These are phyloP conservation scores for Megaceryle maxima DNA, from an alignment of 2,113 vertebrate genomes.

Conservation along the genomic window DNA sequence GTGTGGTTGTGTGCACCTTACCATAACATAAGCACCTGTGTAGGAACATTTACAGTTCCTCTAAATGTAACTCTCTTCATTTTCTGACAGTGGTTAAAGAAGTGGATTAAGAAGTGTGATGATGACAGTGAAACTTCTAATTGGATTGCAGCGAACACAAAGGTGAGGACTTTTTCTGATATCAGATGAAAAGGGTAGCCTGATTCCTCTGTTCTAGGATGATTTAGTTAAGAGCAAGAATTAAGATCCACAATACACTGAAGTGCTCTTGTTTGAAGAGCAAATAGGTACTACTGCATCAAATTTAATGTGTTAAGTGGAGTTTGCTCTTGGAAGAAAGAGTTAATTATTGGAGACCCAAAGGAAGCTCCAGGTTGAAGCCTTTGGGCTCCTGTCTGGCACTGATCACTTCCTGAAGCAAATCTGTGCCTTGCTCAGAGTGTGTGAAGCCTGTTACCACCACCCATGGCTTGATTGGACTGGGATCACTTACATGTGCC, in stretches of 20 bases:
- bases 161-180: constrained; percentile 76
- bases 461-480: background rate
- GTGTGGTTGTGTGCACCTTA: background rate
- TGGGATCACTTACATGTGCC: constrained; percentile 34
- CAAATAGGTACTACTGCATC: background rate
- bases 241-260: background rate
- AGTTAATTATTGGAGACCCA: background rate
- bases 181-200: background rate
- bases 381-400: background rate
- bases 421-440: background rate
- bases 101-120: constrained; percentile 99
- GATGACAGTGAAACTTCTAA: constrained; percentile 99
- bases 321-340: background rate
- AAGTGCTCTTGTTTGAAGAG: background rate
- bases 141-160: constrained; percentile 99
- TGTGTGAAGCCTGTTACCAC: background rate
- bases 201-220: background rate
- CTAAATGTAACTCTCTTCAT: background rate
- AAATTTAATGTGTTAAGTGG: background rate
- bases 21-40: background rate
- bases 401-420: background rate
- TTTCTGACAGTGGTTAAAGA: constrained; percentile 91
- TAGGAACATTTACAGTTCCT: background rate
- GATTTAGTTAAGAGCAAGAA: background rate
- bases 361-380: background rate